Evolutionary conservation across 2,113 vertebrate genomes (phyloP), one percentile per base, ranked within the genome.

Genomic region (Centropus unirufus): DNA sequence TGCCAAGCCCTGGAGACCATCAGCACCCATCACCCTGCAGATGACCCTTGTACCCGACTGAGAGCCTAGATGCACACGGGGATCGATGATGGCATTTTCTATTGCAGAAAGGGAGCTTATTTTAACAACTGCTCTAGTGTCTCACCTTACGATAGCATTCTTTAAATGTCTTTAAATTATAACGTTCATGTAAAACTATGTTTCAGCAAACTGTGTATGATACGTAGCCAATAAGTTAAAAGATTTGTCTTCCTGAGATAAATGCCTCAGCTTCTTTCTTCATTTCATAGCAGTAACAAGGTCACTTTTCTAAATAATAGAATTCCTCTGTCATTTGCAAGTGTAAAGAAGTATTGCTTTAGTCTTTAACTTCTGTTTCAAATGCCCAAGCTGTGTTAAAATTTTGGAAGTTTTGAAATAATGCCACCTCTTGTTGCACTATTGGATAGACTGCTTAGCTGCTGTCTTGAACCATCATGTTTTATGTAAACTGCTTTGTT

Each of bases 1-100:
- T 40, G 70, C 5, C 2, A 2, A n/a, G 7, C 29, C 39, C 84
- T 36, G 64, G 52, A 70, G 36, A 20, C 4, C 46, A 72, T 36
- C n/a, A 27, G 14, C 24, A 26, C 2, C 5, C 5, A 3, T 36
- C 18, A 26, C 4, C 40, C 59, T 52, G 24, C 27, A 19, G n/a
- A 9, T 1, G 6, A 40, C 9, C 5, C 44, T 46, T 2, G 0
- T 1, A 39, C 0, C 2, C 46, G 52, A 6, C 54, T 10, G 30
- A 42, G 52, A 44, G 15, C 30, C 30, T 15, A 2, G 24, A 3
- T 0, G 1, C 2, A 24, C 0, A 0, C 16, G 10, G n/a, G 14
- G 21, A 12, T 42, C 54, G 30, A 12, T 1, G 27, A 23, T 19
- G 54, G 14, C 32, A 9, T 40, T 46, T 68, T 39, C 27, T 75